Evolutionary conservation across 1,140 invertebrate species (phyloP).

Genomic region (Odontomachus brunneus): DNA sequence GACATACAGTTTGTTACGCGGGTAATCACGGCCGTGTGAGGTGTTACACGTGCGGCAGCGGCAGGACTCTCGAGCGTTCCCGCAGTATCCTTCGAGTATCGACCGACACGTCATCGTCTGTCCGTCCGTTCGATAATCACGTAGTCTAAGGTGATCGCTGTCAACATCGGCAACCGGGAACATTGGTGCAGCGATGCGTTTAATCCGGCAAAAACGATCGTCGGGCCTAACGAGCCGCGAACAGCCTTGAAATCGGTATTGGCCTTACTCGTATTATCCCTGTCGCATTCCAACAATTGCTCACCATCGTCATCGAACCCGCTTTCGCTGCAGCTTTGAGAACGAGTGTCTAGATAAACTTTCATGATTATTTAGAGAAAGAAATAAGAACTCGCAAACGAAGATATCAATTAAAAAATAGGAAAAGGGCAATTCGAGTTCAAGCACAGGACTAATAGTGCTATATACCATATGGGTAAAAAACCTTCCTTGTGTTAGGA

Average conservation of each 20-base stretch:
- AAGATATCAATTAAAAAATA: too few relatives aligned
- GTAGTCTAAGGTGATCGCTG: slow-evolving; percentile 40
- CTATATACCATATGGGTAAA: too few relatives aligned
- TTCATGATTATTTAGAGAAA: too few relatives aligned
- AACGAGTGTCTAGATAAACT: too few relatives aligned
- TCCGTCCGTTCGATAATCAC: slow-evolving; percentile 22
- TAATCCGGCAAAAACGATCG: slow-evolving; percentile 76
- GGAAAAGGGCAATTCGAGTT: too few relatives aligned
- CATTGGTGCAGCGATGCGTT: slow-evolving; percentile 72
- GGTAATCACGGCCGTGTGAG: background rate
- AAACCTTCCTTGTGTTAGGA: too few relatives aligned
- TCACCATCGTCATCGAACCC: too few relatives aligned
- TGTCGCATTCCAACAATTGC: background rate
- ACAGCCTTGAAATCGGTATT: slow-evolving; percentile 77
- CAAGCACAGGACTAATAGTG: too few relatives aligned
- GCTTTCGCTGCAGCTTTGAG: too few relatives aligned
- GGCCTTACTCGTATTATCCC: slow-evolving; percentile 56
- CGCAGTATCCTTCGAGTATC: background rate
- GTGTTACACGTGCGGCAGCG: background rate
- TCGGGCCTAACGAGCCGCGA: slow-evolving; percentile 77
- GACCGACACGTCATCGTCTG: too few relatives aligned
- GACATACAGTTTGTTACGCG: background rate
- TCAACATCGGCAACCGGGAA: slow-evolving; percentile 47
- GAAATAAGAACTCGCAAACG: too few relatives aligned
- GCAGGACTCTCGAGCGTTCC: slow-evolving; percentile 1